phyloP scores from a whole-genome alignment of 2,888 invertebrate species.

The Chaetogeoica ovagalla region DNA sequence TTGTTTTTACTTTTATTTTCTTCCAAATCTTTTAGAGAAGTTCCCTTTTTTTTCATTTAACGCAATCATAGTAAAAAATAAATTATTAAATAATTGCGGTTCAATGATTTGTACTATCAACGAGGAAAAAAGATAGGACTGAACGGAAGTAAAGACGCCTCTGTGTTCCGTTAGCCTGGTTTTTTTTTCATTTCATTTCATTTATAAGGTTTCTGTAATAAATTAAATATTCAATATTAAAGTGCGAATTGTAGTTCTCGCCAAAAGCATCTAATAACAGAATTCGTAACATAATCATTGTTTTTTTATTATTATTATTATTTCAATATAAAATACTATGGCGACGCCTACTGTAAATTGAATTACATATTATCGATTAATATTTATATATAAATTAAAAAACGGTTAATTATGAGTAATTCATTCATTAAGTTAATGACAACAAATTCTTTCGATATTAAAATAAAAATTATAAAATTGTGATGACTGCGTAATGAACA shows the following conservation, averaged over 20 bases:
- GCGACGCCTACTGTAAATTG: too few species aligned
- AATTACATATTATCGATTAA: too few species aligned
- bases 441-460: too few species aligned
- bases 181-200: slow-evolving; percentile 42
- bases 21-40: slow-evolving; percentile 1
- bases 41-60: slow-evolving; percentile 10
- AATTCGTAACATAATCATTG: too few species aligned
- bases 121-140: slow-evolving; percentile 39
- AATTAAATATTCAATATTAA: slow-evolving; percentile 39
- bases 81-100: slow-evolving; percentile 7
- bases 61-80: not conserved
- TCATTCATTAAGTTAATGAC: too few species aligned
- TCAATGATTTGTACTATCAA: slow-evolving; percentile 38
- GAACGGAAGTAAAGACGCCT: slow-evolving; percentile 42
- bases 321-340: too few species aligned
- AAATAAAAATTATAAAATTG: too few species aligned
- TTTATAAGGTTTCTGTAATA: slow-evolving; percentile 44
- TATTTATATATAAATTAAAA: too few species aligned
- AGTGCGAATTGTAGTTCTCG: slow-evolving; percentile 9
- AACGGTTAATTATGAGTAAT: too few species aligned
- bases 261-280: slow-evolving; percentile 3
- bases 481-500: too few species aligned
- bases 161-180: slow-evolving; percentile 50
- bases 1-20: not conserved
- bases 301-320: too few species aligned